Conservation (phyloP, 1,140 invertebrate species). For the Penaeus chinensis region DNA sequence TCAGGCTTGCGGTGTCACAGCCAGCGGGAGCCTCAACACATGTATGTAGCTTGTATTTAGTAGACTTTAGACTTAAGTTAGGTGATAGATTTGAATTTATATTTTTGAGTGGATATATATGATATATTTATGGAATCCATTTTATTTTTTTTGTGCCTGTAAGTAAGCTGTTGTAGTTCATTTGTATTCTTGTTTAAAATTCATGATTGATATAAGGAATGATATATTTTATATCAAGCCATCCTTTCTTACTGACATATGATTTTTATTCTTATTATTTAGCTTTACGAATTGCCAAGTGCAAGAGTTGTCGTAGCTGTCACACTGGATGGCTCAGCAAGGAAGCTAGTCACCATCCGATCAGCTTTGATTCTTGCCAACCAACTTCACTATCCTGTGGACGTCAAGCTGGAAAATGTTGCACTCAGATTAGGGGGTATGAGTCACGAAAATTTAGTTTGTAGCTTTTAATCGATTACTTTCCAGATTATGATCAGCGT, state of each 20-base stretch:
- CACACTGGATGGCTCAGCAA: slow-evolving; percentile 89
- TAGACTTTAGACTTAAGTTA: too few relatives aligned
- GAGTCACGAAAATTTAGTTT: background rate
- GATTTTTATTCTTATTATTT: slow-evolving; percentile 14
- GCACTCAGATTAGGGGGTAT: slow-evolving; percentile 64
- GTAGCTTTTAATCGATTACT: background rate
- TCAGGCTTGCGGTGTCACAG: slow-evolving; percentile 77
- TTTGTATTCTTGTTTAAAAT: background rate
- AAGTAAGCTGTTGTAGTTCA: background rate
- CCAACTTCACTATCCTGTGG: slow-evolving; percentile 78
- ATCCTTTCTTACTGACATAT: background rate
- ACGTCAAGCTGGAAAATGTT: slow-evolving; percentile 69
- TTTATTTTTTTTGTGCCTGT: too few relatives aligned
- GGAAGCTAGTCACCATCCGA: slow-evolving; percentile 94
- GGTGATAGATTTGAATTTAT: too few relatives aligned
- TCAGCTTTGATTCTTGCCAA: slow-evolving; percentile 89
- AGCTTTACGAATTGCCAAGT: slow-evolving; percentile 68
- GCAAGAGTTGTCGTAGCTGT: slow-evolving; percentile 88
- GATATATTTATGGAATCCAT: too few relatives aligned
- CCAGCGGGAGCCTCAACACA: slow-evolving; percentile 22
- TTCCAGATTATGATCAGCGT: background rate
- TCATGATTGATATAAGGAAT: slow-evolving; percentile 25
- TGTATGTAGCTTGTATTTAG: slow-evolving; percentile 17
- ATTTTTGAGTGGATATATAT: too few relatives aligned
- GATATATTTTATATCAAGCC: background rate